Percentiles rank a stretch among this genome's conserved stretches.
Evolutionary conservation across 2,888 invertebrate species (phyloP).

Genomic region (Aporophyla lueneburgensis): DNA sequence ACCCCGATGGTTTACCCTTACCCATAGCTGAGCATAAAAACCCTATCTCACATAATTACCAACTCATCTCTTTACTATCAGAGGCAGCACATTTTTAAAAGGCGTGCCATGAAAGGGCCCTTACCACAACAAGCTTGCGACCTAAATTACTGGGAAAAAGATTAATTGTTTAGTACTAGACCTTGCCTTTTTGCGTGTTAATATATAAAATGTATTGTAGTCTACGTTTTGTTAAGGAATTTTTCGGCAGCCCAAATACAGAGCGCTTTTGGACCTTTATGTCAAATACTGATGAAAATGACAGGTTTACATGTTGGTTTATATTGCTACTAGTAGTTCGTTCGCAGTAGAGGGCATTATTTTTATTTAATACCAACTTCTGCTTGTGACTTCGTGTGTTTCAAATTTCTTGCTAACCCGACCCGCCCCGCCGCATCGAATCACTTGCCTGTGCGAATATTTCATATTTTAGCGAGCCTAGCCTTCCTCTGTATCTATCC

Average conservation of each 20-base stretch:
- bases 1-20: not conserved
- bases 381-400: too few species aligned
- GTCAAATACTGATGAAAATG: too few species aligned
- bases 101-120: conserved; percentile 12
- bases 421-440: too few species aligned
- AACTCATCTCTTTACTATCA: conserved; percentile 18
- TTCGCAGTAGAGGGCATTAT: too few species aligned
- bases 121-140: conserved; percentile 32
- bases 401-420: too few species aligned
- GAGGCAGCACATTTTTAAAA: conserved; percentile 20
- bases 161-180: conserved; percentile 41
- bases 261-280: too few species aligned
- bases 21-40: not conserved
- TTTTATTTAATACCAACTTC: too few species aligned
- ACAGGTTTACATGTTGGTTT: too few species aligned
- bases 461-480: too few species aligned
- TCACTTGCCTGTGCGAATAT: too few species aligned
- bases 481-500: too few species aligned
- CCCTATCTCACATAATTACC: conserved; percentile 17
- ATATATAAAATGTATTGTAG: conserved; percentile 32
- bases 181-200: conserved; percentile 26
- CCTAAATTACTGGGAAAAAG: conserved; percentile 39
- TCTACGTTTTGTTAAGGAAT: not conserved
- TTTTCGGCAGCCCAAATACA: too few species aligned
- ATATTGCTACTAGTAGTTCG: not conserved